Percentiles rank a stretch among this genome's conserved stretches.
These are phyloP conservation scores for Merops nubicus DNA, from an alignment of 2,113 vertebrate genomes.

Conservation along the genomic window DNA sequence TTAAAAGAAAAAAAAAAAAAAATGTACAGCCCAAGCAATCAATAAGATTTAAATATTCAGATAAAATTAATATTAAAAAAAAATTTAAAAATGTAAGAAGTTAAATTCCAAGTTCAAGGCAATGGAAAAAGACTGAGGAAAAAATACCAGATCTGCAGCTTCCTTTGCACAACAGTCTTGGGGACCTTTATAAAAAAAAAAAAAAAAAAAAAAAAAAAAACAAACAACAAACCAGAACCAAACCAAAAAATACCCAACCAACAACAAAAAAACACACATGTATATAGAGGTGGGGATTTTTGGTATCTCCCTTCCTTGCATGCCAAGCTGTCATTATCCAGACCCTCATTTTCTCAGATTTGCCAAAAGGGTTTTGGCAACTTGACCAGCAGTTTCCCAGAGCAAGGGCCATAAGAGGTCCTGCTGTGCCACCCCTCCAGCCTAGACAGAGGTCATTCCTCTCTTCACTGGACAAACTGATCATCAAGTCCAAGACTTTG, in stretches of 20 bases:
- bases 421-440: accelerated
- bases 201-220: too few relatives aligned
- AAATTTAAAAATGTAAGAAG: not conserved
- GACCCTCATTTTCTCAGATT: not conserved
- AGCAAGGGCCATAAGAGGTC: not conserved
- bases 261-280: too few relatives aligned
- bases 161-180: not conserved
- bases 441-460: accelerated
- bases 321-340: not conserved
- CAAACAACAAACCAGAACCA: too few relatives aligned
- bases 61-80: too few relatives aligned
- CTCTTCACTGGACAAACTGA: not conserved
- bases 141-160: not conserved
- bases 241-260: too few relatives aligned
- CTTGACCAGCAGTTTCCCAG: not conserved
- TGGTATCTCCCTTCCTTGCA: not conserved
- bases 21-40: not conserved
- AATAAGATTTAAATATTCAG: not conserved
- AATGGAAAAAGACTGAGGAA: too few relatives aligned
- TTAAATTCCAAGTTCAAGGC: not conserved
- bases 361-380: not conserved
- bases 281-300: too few relatives aligned
- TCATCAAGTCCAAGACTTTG: too few relatives aligned
- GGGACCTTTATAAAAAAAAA: not conserved
- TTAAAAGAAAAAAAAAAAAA: not conserved